Evolutionary conservation across 2,797 vertebrate genomes (phyloP).

Genomic region (Microcaecilia unicolor): DNA sequence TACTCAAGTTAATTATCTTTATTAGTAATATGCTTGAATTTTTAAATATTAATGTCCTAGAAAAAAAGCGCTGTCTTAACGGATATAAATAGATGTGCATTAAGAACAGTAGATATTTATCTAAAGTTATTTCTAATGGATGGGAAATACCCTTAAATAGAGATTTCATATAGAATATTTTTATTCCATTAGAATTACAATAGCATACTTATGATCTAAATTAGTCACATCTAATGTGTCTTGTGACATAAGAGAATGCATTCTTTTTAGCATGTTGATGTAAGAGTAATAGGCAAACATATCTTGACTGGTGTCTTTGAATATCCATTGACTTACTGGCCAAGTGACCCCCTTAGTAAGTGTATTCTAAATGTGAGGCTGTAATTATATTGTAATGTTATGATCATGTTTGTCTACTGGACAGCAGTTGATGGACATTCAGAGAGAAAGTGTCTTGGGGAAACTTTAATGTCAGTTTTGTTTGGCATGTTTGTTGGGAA

Average conservation of each 20-base stretch:
- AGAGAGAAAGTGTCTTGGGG: not conserved
- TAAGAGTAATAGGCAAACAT: slow-evolving; percentile 11
- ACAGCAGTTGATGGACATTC: not conserved
- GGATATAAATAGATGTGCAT: not conserved
- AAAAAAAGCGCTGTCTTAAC: not conserved
- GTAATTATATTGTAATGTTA: slow-evolving; percentile 1
- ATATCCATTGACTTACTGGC: slow-evolving; percentile 5
- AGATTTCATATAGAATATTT: not conserved
- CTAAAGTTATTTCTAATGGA: slow-evolving; percentile 1
- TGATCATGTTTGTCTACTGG: not conserved
- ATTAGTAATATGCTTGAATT: not conserved
- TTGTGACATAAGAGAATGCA: slow-evolving; percentile 2
- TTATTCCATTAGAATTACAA: slow-evolving; percentile 1
- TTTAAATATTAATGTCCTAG: not conserved
- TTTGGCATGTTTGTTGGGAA: slow-evolving; percentile 10
- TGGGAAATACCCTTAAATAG: not conserved
- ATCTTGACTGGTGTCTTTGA: not conserved
- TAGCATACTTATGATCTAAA: slow-evolving; percentile 5
- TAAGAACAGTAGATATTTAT: not conserved
- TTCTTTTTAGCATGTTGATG: slow-evolving; percentile 8
- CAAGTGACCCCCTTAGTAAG: slow-evolving; percentile 13
- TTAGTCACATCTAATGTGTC: not conserved
- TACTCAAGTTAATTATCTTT: not conserved
- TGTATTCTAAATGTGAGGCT: not conserved
- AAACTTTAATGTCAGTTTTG: slow-evolving; percentile 5